phyloP scores from a whole-genome alignment of 2,888 invertebrate species.

The Podotricha telesiphe region DNA sequence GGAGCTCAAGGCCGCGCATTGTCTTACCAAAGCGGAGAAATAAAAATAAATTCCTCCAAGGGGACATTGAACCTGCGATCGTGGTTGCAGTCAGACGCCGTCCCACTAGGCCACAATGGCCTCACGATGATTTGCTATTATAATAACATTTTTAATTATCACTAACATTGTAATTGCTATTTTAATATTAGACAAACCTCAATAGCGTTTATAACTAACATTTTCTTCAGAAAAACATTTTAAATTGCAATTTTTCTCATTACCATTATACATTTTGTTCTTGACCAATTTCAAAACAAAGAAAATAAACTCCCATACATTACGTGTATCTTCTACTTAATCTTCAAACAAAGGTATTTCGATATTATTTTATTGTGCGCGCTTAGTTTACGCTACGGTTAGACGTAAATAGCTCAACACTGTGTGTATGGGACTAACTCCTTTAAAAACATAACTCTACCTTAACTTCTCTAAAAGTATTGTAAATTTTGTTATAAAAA shows the following conservation, averaged over 20 bases:
- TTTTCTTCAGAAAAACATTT: slow-evolving; percentile 16
- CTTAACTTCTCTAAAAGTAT: no score
- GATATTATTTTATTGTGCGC: slow-evolving; percentile 37
- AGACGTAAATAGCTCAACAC: not conserved
- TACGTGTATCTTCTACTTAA: slow-evolving; percentile 34
- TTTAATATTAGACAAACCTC: not conserved
- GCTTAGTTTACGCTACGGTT: not conserved
- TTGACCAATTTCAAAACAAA: slow-evolving; percentile 37
- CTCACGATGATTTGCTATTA: no score
- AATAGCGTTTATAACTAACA: not conserved
- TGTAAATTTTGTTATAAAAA: no score
- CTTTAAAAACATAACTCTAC: no score
- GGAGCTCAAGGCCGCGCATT: no score
- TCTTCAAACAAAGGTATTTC: slow-evolving; percentile 32
- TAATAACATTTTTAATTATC: not conserved
- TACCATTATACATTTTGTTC: slow-evolving; percentile 22
- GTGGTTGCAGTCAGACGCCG: no score
- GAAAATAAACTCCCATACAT: slow-evolving; percentile 33
- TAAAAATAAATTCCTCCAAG: no score
- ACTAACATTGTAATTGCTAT: not conserved
- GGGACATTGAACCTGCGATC: no score
- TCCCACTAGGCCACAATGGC: no score
- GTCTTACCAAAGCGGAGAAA: no score
- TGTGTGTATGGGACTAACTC: no score
- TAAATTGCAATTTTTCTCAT: slow-evolving; percentile 22